Conservation (phyloP, 2,888 invertebrate genomes). For the Harpalus rufipes region DNA sequence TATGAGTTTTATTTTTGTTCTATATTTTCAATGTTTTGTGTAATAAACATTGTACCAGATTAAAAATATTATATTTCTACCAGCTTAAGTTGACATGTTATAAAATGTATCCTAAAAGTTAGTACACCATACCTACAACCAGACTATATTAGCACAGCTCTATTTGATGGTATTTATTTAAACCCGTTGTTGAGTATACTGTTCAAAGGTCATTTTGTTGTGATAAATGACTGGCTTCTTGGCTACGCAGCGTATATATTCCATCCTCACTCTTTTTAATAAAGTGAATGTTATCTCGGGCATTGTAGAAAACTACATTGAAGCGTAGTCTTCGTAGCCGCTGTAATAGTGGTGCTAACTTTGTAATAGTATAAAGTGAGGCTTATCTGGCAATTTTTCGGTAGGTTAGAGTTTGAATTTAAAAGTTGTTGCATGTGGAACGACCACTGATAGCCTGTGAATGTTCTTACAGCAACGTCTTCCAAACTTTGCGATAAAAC, state of each 20-base stretch:
- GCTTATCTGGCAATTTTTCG: conserved; percentile 66
- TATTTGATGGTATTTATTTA: no score
- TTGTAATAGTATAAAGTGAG: conserved; percentile 59
- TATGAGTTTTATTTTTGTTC: no score
- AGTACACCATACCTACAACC: no score
- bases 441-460: conserved; percentile 62
- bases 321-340: neutral
- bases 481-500: conserved; percentile 64
- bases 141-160: no score
- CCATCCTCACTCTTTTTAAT: neutral
- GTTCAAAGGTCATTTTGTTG: no score
- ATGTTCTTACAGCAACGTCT: conserved; percentile 49
- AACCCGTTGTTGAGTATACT: no score
- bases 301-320: conserved; percentile 1
- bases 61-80: no score
- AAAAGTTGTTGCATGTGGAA: conserved; percentile 63
- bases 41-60: no score
- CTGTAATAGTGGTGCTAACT: conserved; percentile 53
- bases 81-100: no score
- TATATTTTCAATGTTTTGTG: no score
- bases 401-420: conserved; percentile 65
- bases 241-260: neutral
- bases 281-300: conserved; percentile 5
- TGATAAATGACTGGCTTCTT: no score
- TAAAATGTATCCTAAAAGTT: no score